These are phyloP conservation scores for Tiphia femorata DNA, from an alignment of 2,888 invertebrate species.

Conservation along the genomic window DNA sequence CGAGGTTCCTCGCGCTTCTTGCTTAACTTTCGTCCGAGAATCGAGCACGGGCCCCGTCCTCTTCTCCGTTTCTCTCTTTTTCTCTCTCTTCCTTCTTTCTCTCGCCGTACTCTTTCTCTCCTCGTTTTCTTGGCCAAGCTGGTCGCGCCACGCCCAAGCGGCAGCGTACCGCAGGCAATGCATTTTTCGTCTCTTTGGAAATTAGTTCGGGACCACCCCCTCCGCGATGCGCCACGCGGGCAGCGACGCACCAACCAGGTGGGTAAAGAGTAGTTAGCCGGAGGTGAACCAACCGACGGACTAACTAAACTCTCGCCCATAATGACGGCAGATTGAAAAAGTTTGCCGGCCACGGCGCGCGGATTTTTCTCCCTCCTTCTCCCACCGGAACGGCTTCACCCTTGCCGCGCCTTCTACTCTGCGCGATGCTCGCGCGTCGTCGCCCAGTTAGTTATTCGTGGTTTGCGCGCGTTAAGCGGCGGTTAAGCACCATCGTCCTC, in stretches of 20 bases:
- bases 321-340: conserved; percentile 65
- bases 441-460: conserved; percentile 26
- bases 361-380: conserved; percentile 32
- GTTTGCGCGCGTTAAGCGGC: conserved; percentile 41
- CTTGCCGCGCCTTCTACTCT: neutral
- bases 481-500: conserved; percentile 46
- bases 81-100: too few relatives aligned
- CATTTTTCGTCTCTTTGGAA: conserved; percentile 41
- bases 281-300: conserved; percentile 29
- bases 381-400: neutral
- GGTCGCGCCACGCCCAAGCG: too few relatives aligned
- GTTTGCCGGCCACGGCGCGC: conserved; percentile 42
- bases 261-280: conserved; percentile 31
- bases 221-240: conserved; percentile 13
- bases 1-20: too few relatives aligned
- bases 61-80: too few relatives aligned
- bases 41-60: too few relatives aligned
- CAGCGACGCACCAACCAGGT: conserved; percentile 1
- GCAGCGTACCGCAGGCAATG: conserved; percentile 14
- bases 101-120: too few relatives aligned
- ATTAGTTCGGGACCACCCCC: conserved; percentile 49
- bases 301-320: conserved; percentile 52
- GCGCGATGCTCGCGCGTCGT: neutral
- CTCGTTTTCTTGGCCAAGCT: too few relatives aligned
- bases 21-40: too few relatives aligned